These are phyloP conservation scores for Psittacara wagleri DNA, from an alignment of 2,113 vertebrate genomes.

Conservation along the genomic window DNA sequence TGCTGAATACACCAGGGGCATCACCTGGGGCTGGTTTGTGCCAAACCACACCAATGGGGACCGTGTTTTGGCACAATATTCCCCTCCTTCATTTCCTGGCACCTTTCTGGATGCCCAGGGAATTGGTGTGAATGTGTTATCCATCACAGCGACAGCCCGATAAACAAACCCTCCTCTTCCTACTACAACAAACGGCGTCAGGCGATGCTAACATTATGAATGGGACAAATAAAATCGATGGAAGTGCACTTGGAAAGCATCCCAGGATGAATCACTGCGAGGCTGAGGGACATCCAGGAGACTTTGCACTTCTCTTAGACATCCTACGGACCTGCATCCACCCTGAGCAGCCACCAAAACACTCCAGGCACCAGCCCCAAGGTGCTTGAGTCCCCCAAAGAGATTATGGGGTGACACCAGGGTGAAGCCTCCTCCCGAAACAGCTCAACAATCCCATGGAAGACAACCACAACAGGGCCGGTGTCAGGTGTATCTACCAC, in stretches of 20 bases:
- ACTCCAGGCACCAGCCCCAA: accelerated
- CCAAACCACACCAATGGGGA: accelerated
- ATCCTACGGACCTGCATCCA: accelerated
- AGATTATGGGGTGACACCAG: accelerated
- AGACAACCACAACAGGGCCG: accelerated
- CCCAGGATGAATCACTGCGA: not conserved
- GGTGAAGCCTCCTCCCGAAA: not conserved
- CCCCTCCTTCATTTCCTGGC: not conserved
- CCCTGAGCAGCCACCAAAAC: not conserved
- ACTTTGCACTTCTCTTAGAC: not conserved
- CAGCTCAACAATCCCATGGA: not conserved
- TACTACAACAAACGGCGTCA: accelerated
- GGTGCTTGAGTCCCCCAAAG: accelerated
- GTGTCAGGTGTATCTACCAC: accelerated
- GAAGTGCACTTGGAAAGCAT: not conserved
- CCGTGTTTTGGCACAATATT: accelerated
- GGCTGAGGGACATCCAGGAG: not conserved
- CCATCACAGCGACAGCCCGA: not conserved
- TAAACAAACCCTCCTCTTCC: not conserved
- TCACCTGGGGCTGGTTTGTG: accelerated
- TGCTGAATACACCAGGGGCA: not conserved
- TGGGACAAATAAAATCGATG: not conserved
- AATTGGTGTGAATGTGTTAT: not conserved
- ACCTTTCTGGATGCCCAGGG: not conserved
- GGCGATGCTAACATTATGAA: accelerated